A percentile compares a stretch with the other conserved stretches of the same genome.
Conservation (phyloP, 2,888 invertebrate genomes). For the Stenodera caucasica region DNA sequence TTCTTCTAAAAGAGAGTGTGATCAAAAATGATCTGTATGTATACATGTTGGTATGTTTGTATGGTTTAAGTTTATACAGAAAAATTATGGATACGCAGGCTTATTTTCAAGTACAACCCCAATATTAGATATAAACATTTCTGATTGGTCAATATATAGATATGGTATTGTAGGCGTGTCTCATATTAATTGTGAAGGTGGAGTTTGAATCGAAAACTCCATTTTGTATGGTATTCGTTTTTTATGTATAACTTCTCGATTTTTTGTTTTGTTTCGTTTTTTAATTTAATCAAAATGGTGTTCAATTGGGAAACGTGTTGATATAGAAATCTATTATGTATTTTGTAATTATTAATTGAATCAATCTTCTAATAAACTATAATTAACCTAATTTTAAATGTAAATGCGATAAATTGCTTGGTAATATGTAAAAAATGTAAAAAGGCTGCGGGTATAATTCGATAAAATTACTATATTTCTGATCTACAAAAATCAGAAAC, state of each 20-base stretch:
- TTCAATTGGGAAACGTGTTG: neutral
- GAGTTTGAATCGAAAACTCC: conserved; percentile 33
- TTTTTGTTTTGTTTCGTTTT: neutral
- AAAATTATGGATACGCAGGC: conserved; percentile 40
- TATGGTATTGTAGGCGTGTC: conserved; percentile 33
- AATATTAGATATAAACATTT: conserved; percentile 28
- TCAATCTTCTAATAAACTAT: neutral
- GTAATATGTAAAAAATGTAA: too few relatives aligned
- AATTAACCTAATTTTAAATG: neutral
- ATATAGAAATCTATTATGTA: conserved; percentile 1
- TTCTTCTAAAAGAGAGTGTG: conserved; percentile 41
- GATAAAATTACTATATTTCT: too few relatives aligned
- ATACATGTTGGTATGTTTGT: conserved; percentile 15
- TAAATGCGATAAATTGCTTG: neutral
- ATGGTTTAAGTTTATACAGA: conserved; percentile 23
- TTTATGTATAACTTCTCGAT: conserved; percentile 9
- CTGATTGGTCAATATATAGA: conserved; percentile 36
- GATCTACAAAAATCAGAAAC: too few relatives aligned
- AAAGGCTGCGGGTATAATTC: too few relatives aligned
- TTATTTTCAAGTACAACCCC: conserved; percentile 33
- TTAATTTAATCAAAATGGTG: conserved; percentile 7
- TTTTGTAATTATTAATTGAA: conserved; percentile 4
- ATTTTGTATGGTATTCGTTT: conserved; percentile 40
- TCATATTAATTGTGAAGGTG: conserved; percentile 31
- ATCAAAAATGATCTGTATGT: conserved; percentile 33